A percentile compares a stretch with the other conserved stretches of the same genome.
phyloP scores from a whole-genome alignment of 2,888 invertebrate genomes.

The Syrista parreyssii region DNA sequence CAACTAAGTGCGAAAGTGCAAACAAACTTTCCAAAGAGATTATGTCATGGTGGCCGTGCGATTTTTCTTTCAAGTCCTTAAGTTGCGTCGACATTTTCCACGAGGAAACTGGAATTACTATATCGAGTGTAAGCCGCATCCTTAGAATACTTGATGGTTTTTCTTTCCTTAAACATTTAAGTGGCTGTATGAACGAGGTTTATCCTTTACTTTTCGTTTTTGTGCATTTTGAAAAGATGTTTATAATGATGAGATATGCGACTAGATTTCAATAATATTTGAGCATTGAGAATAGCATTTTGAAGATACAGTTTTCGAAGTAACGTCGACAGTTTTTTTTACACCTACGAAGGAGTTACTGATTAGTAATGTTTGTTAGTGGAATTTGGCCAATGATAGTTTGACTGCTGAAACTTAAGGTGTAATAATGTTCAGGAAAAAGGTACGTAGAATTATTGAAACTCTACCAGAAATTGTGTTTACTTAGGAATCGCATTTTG shows the following conservation, averaged over 20 bases:
- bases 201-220: background rate
- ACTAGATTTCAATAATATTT: background rate
- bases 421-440: background rate
- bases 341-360: background rate
- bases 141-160: background rate
- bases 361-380: background rate
- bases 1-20: slow-evolving; percentile 6
- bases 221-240: background rate
- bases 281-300: background rate
- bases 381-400: too few relatives aligned
- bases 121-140: background rate
- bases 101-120: background rate
- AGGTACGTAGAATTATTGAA: background rate
- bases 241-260: background rate
- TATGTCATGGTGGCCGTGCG: background rate
- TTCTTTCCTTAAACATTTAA: background rate
- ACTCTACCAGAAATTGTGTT: background rate
- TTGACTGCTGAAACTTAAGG: too few relatives aligned
- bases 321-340: background rate
- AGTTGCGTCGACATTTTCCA: background rate
- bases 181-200: background rate
- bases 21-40: background rate
- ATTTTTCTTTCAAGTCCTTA: background rate
- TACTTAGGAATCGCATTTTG: background rate
- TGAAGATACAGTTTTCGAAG: background rate